Evolutionary conservation across 2,113 vertebrate species (phyloP).

Genomic region (Apodemus sylvaticus): DNA sequence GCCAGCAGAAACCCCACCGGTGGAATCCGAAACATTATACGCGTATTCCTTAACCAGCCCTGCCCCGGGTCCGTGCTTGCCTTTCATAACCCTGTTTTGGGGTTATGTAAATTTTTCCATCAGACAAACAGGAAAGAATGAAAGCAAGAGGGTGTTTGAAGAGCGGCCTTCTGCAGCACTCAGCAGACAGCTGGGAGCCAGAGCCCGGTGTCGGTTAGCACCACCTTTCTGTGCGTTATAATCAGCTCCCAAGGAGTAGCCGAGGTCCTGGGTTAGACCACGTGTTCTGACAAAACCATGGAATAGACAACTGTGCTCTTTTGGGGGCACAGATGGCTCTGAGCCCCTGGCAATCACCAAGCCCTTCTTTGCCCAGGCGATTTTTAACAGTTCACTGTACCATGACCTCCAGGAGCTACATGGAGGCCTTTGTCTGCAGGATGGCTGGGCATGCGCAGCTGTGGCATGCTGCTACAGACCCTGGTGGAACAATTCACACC

Average conservation of each 20-base stretch:
- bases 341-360: constrained; percentile 17
- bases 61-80: neutral
- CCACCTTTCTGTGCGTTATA: neutral
- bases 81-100: constrained; percentile 20
- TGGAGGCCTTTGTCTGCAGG: neutral
- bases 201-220: neutral
- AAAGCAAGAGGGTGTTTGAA: neutral
- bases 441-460: neutral
- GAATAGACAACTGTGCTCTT: neutral
- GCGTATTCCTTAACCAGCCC: neutral
- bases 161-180: neutral
- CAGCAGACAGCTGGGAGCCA: neutral
- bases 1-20: neutral
- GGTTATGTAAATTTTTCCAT: constrained; percentile 5
- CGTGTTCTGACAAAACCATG: neutral
- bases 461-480: neutral
- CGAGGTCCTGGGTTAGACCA: neutral
- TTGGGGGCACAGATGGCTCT: constrained; percentile 18
- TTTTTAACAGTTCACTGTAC: constrained; percentile 33
- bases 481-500: neutral
- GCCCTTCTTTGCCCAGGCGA: constrained; percentile 5
- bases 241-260: neutral
- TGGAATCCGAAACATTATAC: neutral
- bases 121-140: neutral
- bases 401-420: neutral